Conservation (phyloP, 2,113 vertebrate genomes). For the Emydura subglobosa region DNA sequence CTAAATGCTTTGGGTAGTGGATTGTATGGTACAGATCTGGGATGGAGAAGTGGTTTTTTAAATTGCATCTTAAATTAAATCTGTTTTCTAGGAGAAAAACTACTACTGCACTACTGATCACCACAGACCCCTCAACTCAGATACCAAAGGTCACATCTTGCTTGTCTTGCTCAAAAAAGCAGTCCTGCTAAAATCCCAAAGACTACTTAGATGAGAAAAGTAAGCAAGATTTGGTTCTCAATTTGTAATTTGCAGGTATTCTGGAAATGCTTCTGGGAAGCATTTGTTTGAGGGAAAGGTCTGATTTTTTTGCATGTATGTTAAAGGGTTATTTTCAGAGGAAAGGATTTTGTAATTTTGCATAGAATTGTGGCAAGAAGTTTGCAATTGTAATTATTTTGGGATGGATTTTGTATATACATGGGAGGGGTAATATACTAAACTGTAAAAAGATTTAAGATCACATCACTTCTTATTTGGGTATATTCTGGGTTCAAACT, state of each 20-base stretch:
- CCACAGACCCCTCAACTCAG: background rate
- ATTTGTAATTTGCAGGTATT: background rate
- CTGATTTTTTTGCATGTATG: background rate
- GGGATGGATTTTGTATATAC: background rate
- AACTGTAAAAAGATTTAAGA: background rate
- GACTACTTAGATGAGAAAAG: background rate
- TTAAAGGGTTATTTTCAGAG: background rate
- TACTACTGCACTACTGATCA: background rate
- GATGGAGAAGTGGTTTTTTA: background rate
- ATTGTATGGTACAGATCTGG: background rate
- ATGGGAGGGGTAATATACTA: background rate
- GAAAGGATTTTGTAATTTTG: background rate
- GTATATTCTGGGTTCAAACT: background rate
- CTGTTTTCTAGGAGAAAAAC: background rate
- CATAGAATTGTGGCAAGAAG: background rate
- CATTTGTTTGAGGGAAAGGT: background rate
- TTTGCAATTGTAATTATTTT: background rate
- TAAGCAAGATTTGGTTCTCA: background rate
- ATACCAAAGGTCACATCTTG: background rate
- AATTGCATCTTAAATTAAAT: conserved; percentile 8
- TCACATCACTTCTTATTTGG: background rate
- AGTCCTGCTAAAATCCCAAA: background rate
- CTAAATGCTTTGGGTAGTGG: background rate
- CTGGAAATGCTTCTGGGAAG: background rate
- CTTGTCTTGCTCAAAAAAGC: background rate